phyloP scores from a whole-genome alignment of 2,888 invertebrate species.

The Thereva nobilitata region DNA sequence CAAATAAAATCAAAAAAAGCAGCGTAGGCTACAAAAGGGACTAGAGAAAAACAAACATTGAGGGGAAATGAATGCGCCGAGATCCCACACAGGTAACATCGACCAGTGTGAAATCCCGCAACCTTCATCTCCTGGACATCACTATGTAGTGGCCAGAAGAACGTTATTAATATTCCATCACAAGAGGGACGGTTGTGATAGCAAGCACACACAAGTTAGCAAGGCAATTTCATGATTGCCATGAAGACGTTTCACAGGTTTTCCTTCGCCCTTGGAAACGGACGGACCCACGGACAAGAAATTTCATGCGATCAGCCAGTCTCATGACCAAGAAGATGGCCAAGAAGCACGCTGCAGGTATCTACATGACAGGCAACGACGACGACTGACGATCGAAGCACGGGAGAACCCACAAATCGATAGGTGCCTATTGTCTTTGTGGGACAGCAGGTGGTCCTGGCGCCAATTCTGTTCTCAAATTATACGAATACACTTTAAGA shows the following conservation, averaged over 20 bases:
- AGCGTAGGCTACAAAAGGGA: slow-evolving; percentile 11
- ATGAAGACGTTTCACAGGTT: slow-evolving; percentile 30
- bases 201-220: slow-evolving; percentile 22
- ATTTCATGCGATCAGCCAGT: slow-evolving; percentile 9
- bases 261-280: slow-evolving; percentile 14
- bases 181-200: slow-evolving; percentile 10
- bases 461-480: slow-evolving; percentile 30
- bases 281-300: slow-evolving; percentile 11
- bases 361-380: slow-evolving; percentile 3
- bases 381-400: slow-evolving; percentile 1
- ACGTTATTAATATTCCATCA: slow-evolving; percentile 32
- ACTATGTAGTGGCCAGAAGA: slow-evolving; percentile 13
- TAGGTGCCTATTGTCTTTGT: slow-evolving; percentile 30
- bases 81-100: slow-evolving; percentile 16
- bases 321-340: slow-evolving; percentile 19
- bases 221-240: slow-evolving; percentile 22
- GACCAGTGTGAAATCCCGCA: slow-evolving; percentile 29
- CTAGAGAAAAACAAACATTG: slow-evolving; percentile 26
- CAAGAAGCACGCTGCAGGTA: slow-evolving; percentile 25
- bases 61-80: background rate
- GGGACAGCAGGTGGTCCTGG: slow-evolving; percentile 35
- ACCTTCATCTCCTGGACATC: slow-evolving; percentile 17
- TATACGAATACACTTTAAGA: slow-evolving; percentile 12
- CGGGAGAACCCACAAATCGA: slow-evolving; percentile 31
- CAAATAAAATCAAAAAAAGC: slow-evolving; percentile 6